Conservation (phyloP, 2,113 vertebrate species). For the Asarcornis scutulata region DNA sequence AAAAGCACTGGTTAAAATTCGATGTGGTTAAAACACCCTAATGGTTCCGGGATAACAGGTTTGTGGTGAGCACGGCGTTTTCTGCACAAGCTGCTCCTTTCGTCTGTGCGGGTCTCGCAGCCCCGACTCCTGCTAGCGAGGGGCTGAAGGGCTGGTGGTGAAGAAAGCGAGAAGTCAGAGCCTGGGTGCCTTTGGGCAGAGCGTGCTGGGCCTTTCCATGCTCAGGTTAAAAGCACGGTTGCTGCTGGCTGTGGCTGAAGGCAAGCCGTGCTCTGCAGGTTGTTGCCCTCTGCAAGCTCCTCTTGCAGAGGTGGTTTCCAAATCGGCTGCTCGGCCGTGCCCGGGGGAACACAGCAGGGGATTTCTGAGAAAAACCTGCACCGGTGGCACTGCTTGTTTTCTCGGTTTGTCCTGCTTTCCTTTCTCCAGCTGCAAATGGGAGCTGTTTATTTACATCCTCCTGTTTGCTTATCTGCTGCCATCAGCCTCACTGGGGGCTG, state of each 20-base stretch:
- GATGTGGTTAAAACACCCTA: neutral
- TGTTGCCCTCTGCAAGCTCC: neutral
- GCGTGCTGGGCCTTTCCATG: neutral
- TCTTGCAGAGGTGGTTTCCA: neutral
- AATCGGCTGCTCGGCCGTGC: neutral
- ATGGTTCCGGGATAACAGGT: neutral
- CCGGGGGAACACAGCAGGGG: neutral
- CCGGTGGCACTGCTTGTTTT: rapidly evolving
- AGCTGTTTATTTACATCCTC: neutral
- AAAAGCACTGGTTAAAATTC: slow-evolving; percentile 24
- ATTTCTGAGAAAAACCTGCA: neutral
- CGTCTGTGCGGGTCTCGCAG: rapidly evolving
- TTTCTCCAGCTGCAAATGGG: neutral
- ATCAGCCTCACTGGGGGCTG: neutral
- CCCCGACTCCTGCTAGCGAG: neutral
- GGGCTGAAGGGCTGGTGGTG: neutral
- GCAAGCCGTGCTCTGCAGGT: neutral
- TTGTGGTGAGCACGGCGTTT: neutral
- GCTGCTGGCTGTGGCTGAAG: neutral
- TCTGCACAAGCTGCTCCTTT: neutral
- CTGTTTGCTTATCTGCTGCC: slow-evolving; percentile 6
- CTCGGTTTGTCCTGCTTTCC: neutral
- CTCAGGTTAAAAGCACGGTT: neutral
- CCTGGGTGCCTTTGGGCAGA: neutral
- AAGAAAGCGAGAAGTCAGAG: neutral